These are phyloP conservation scores for Arenaria interpres DNA, from an alignment of 2,113 vertebrate species.

Conservation along the genomic window DNA sequence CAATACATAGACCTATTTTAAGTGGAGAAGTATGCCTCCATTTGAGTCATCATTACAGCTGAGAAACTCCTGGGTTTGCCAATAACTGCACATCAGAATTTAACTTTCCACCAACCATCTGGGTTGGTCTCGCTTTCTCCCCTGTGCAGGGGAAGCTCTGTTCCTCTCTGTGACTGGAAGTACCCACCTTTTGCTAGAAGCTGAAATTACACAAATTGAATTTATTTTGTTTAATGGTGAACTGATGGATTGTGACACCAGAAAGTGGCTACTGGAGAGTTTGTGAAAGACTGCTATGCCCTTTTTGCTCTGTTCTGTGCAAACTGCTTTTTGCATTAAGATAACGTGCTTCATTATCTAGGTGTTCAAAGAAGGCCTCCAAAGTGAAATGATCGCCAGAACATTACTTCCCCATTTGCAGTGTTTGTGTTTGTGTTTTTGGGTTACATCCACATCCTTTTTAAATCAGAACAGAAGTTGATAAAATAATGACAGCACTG, in stretches of 20 bases:
- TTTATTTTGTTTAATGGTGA: not conserved
- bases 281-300: not conserved
- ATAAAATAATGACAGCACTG: conserved; percentile 34
- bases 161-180: not conserved
- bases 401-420: not conserved
- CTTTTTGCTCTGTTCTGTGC: not conserved
- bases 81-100: not conserved
- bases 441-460: not conserved
- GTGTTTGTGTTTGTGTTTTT: not conserved
- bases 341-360: not conserved
- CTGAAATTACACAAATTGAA: not conserved
- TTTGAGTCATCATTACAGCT: not conserved
- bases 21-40: not conserved
- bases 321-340: not conserved
- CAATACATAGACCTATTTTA: not conserved
- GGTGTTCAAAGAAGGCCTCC: not conserved
- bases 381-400: not conserved
- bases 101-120: not conserved
- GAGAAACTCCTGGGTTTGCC: not conserved
- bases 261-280: accelerated
- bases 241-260: not conserved
- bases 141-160: not conserved
- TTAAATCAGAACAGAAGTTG: conserved; percentile 16
- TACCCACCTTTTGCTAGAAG: not conserved
- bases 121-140: not conserved